Base-by-base conservation (phyloP, 1,140 invertebrate species). In the Cydia pomonella region DNA sequence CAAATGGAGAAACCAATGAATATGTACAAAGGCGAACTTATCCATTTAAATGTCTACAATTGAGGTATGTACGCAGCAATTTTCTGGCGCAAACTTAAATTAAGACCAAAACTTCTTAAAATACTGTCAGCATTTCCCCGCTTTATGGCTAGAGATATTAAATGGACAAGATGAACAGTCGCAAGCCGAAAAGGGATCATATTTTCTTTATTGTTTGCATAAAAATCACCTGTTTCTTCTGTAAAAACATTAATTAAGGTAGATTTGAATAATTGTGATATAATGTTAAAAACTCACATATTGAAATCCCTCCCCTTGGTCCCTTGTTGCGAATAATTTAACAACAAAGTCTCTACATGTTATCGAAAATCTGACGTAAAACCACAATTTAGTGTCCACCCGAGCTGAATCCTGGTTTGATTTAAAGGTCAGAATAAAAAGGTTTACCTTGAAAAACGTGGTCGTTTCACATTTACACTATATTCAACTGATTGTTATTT, bases 381-480 rank as follows among this genome's bases (percentile, higher is more conserved):
- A 50, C 47, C 7, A 50, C 47, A n/a, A 18, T 50, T n/a, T 50
- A n/a, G 47, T 50, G 18, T 7, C 16, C 13, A 50, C 4, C n/a
- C 7, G 4, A 59, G 53, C 53, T 59, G 23, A 23, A 59, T 59
- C 18, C 53, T 59, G 53, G 53, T 59, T 10, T 23, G 18, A 59
- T 59, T n/a, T 59, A 59, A 59, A 59, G 53, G 53, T 59, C 10
- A 59, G 23, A 23, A n/a, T 59, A 23, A 59, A 50, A 47, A 59
- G 18, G 53, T 7, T 59, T 21, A 59, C 53, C 53, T 59, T 59
- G 53, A 59, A 59, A 50, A 59, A 59, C 53, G 53, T 59, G 18
- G 53, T 59, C n/a, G 53, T 59, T 59, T 59, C 53, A 23, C 53
- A 59, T 59, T 59, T 59, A 59, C 21, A 59, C 53, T 23, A 59